A percentile compares a stretch with the other conserved stretches of the same genome.
Conservation (phyloP, 2,113 vertebrate genomes). For the Aplodontia rufa region DNA sequence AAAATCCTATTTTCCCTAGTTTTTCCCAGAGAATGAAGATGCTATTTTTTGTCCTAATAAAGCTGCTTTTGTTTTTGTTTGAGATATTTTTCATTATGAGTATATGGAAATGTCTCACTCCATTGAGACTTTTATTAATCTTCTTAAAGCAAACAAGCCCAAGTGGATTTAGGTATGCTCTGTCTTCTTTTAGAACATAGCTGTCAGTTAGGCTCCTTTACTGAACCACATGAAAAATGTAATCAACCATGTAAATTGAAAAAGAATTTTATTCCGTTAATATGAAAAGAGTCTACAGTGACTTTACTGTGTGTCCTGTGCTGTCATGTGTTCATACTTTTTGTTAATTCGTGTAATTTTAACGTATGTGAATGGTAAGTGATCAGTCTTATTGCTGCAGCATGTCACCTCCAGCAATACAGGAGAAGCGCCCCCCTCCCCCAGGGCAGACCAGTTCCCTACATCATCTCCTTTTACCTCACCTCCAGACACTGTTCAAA, state of each 20-base stretch:
- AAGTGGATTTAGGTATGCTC: not conserved
- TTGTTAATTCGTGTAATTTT: not conserved
- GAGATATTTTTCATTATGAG: not conserved
- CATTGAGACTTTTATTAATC: not conserved
- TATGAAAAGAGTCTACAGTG: not conserved
- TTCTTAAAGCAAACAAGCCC: conserved; percentile 26
- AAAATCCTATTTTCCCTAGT: not conserved
- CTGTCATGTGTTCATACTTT: not conserved
- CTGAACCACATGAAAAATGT: not conserved
- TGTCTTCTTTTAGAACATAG: not conserved
- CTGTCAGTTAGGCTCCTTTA: not conserved
- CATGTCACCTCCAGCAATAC: not conserved
- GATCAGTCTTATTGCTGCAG: not conserved
- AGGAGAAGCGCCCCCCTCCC: not conserved
- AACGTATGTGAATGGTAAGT: not conserved
- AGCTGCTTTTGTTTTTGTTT: not conserved
- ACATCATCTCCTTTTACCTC: not conserved
- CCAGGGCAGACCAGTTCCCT: fast-evolving
- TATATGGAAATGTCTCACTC: not conserved
- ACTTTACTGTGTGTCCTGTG: not conserved
- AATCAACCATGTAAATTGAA: not conserved
- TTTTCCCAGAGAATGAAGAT: not conserved
- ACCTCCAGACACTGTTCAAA: not conserved
- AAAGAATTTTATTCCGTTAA: not conserved
- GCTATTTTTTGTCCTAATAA: not conserved